Conservation (phyloP, 2,797 vertebrate species). For the Helicolenus hilgendorfi region DNA sequence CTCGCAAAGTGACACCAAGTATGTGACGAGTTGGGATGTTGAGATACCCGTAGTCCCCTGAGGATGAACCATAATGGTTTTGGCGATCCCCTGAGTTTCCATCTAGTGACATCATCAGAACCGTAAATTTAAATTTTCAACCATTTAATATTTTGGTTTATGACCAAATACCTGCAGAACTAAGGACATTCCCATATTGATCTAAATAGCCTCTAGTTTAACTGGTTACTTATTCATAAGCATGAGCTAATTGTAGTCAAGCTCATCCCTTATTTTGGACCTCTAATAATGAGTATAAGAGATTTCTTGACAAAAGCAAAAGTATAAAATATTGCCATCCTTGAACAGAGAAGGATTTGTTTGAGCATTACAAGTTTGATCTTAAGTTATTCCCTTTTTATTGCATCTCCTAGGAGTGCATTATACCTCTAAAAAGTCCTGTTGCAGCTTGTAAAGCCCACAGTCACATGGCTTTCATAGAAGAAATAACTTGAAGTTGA, state of each 20-base stretch:
- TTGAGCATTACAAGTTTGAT: constrained; percentile 7
- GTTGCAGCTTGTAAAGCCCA: constrained; percentile 39
- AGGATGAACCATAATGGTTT: not conserved
- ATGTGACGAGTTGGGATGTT: no score
- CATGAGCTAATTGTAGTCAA: not conserved
- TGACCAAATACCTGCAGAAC: not conserved
- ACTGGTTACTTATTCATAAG: not conserved
- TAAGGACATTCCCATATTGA: not conserved
- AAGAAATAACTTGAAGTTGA: constrained; percentile 64
- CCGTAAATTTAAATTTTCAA: not conserved
- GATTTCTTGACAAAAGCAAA: not conserved
- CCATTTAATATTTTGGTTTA: not conserved
- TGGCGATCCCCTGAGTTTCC: not conserved
- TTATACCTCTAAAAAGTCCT: constrained; percentile 14
- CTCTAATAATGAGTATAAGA: not conserved
- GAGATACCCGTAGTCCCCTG: not conserved
- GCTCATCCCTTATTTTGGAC: not conserved
- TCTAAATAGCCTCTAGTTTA: not conserved
- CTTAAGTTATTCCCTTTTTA: not conserved
- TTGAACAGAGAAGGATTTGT: not conserved
- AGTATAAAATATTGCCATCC: not conserved
- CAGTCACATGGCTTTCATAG: constrained; percentile 28
- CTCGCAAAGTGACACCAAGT: no score
- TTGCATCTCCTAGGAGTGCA: constrained; percentile 1
- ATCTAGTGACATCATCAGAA: not conserved